Conservation (phyloP, 2,797 vertebrate genomes). For the Spheniscus humboldti region DNA sequence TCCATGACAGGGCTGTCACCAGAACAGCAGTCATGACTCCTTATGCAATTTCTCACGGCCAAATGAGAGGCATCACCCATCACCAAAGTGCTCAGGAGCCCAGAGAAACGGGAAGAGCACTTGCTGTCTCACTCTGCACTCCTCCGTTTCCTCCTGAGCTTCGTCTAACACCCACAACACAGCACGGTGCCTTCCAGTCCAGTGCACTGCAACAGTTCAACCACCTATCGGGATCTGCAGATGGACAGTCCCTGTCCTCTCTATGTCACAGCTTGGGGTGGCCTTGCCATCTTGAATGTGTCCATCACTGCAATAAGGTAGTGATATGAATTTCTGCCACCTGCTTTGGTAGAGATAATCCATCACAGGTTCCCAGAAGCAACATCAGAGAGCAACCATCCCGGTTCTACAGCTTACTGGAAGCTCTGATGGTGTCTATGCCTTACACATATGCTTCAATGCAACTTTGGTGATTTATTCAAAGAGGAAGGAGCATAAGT, state of each 20-base stretch:
- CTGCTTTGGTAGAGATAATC: background rate
- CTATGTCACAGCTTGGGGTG: background rate
- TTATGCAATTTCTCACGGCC: background rate
- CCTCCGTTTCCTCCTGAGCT: background rate
- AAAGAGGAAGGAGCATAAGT: background rate
- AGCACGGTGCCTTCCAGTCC: background rate
- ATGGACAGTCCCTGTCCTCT: background rate
- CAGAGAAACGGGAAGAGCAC: background rate
- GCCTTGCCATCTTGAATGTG: background rate
- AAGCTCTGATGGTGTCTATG: background rate
- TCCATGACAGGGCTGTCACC: background rate
- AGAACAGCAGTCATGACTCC: background rate
- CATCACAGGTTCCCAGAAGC: background rate
- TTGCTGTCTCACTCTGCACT: background rate
- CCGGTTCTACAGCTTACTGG: background rate
- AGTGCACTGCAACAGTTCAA: accelerated
- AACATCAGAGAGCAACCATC: background rate
- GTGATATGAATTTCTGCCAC: background rate
- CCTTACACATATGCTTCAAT: background rate
- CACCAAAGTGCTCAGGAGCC: background rate
- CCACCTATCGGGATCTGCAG: background rate
- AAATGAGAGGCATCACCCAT: background rate
- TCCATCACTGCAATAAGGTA: background rate
- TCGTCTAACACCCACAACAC: background rate
- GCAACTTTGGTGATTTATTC: background rate